Evolutionary conservation across 2,797 vertebrate species (phyloP).

Genomic region (Tadarida brasiliensis): DNA sequence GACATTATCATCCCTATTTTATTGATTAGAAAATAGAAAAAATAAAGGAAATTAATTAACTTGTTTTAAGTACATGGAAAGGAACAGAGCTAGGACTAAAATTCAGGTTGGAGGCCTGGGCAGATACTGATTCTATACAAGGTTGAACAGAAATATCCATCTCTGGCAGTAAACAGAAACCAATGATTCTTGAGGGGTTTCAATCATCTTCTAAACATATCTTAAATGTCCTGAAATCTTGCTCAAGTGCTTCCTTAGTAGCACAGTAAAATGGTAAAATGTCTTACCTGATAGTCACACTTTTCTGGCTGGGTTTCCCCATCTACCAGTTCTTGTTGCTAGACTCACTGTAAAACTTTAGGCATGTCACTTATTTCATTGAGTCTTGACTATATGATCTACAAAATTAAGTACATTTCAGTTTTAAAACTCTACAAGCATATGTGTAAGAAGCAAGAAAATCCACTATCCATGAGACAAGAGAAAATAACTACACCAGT

Average conservation of each 20-base stretch:
- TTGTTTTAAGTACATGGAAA: not conserved
- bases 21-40: conserved; percentile 14
- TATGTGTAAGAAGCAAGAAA: not conserved
- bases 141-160: not conserved
- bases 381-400: not conserved
- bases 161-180: not conserved
- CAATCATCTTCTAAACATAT: not conserved
- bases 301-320: not conserved
- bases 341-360: not conserved
- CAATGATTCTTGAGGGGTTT: not conserved
- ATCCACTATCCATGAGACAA: not conserved
- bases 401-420: not conserved
- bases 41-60: not conserved
- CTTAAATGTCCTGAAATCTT: not conserved
- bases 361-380: not conserved
- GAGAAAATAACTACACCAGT: not conserved
- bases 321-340: not conserved
- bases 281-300: not conserved
- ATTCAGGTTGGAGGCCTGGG: not conserved
- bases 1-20: not conserved
- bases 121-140: not conserved
- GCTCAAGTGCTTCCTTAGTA: not conserved
- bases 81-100: conserved; percentile 18
- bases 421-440: not conserved
- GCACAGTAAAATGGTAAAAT: not conserved